These are phyloP conservation scores for Amaurobius ferox DNA, from an alignment of 2,888 invertebrate species.

Conservation along the genomic window DNA sequence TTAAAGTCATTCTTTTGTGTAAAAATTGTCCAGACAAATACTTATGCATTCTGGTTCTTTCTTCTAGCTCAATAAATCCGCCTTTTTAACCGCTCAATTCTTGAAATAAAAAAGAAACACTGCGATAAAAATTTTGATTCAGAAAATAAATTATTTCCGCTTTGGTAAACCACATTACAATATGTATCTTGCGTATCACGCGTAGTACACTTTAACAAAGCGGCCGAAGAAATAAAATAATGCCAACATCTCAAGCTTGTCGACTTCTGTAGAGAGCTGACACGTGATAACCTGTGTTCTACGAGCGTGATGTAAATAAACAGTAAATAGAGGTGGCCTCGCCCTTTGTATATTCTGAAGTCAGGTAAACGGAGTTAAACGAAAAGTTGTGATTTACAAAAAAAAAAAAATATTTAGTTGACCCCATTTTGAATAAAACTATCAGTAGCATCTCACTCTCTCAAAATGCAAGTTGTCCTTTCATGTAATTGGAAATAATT, in stretches of 20 bases:
- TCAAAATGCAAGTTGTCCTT: too few relatives aligned
- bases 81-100: too few relatives aligned
- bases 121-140: too few relatives aligned
- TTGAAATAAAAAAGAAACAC: too few relatives aligned
- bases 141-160: not conserved
- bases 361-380: not conserved
- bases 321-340: not conserved
- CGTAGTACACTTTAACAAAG: not conserved
- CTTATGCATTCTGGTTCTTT: too few relatives aligned
- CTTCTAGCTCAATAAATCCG: too few relatives aligned
- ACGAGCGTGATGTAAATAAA: not conserved
- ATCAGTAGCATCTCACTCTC: not conserved
- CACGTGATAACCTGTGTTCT: not conserved
- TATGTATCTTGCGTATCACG: not conserved
- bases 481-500: too few relatives aligned
- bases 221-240: not conserved
- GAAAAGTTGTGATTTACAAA: not conserved
- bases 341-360: not conserved
- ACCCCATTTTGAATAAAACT: not conserved
- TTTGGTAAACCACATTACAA: not conserved
- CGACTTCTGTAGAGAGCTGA: not conserved
- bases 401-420: not conserved
- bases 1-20: too few relatives aligned
- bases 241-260: not conserved
- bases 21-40: too few relatives aligned